A percentile compares a stretch with the other conserved stretches of the same genome.
Conservation (phyloP, 2,888 invertebrate species). For the Tipula vernalis region DNA sequence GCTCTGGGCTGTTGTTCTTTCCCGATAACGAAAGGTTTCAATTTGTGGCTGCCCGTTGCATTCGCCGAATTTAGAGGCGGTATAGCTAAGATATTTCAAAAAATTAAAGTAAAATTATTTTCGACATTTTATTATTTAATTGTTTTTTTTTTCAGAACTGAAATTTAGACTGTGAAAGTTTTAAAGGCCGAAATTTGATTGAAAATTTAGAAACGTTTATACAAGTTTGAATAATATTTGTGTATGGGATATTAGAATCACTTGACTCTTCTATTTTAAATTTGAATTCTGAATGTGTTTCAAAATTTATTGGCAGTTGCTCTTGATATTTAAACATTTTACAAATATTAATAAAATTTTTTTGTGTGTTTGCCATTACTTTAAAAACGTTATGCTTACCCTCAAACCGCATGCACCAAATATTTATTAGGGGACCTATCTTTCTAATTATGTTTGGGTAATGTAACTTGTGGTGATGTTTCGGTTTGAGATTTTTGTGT, state of each 20-base stretch:
- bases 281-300: neutral
- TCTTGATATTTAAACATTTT: slow-evolving; percentile 5
- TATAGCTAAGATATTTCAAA: neutral
- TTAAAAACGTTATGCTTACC: slow-evolving; percentile 8
- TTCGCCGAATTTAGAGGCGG: neutral
- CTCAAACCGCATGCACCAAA: slow-evolving; percentile 11
- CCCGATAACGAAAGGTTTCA: too few species aligned
- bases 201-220: neutral
- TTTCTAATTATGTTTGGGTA: too few species aligned
- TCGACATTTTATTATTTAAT: too few species aligned
- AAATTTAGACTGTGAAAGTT: too few species aligned
- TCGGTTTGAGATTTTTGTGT: too few species aligned
- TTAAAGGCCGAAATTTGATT: too few species aligned
- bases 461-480: too few species aligned
- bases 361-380: neutral
- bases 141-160: too few species aligned
- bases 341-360: neutral
- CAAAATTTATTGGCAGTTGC: neutral
- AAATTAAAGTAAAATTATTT: neutral
- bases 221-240: neutral
- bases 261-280: neutral
- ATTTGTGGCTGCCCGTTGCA: too few species aligned
- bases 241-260: neutral
- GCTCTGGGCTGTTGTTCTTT: too few species aligned
- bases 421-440: too few species aligned